A percentile compares a stretch with the other conserved stretches of the same genome.
phyloP scores from a whole-genome alignment of 1,140 invertebrate genomes.

The Drosophila sucinea region DNA sequence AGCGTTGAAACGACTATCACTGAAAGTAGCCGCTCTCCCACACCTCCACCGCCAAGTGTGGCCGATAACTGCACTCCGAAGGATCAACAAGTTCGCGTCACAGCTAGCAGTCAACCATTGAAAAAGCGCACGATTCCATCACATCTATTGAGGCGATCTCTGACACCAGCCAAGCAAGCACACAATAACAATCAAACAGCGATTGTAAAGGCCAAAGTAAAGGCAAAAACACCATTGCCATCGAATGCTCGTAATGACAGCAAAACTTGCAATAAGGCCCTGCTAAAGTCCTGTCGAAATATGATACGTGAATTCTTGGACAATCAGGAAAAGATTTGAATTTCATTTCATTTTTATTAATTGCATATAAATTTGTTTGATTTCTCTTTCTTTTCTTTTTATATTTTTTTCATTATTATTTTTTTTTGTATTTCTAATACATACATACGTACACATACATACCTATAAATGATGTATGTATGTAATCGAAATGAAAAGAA shows the following conservation, averaged over 20 bases:
- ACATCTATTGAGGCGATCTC: conserved; percentile 40
- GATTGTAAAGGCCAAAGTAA: conserved; percentile 27
- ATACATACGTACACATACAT: conserved; percentile 31
- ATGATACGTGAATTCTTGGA: conserved; percentile 71
- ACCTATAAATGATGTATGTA: conserved; percentile 39
- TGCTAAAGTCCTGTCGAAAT: conserved; percentile 63
- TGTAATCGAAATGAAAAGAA: conserved; percentile 66
- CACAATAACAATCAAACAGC: neutral
- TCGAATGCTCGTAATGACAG: neutral
- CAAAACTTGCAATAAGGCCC: conserved; percentile 40
- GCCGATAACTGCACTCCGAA: conserved; percentile 53
- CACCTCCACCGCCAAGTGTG: conserved; percentile 13
- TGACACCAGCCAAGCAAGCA: conserved; percentile 40
- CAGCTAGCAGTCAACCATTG: conserved; percentile 40
- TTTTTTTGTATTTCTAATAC: conserved; percentile 37
- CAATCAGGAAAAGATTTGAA: conserved; percentile 51
- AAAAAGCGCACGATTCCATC: conserved; percentile 62
- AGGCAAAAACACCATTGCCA: conserved; percentile 40
- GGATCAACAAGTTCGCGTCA: conserved; percentile 39
- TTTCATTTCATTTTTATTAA: conserved; percentile 71
- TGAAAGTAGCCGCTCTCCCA: conserved; percentile 12
- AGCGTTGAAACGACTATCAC: neutral
- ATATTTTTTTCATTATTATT: conserved; percentile 17
- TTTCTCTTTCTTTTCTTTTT: conserved; percentile 33
- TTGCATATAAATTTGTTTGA: conserved; percentile 74